Percentiles rank a stretch among this genome's conserved stretches.
Conservation (phyloP, 2,888 invertebrate genomes). For the Erebia ligea region DNA sequence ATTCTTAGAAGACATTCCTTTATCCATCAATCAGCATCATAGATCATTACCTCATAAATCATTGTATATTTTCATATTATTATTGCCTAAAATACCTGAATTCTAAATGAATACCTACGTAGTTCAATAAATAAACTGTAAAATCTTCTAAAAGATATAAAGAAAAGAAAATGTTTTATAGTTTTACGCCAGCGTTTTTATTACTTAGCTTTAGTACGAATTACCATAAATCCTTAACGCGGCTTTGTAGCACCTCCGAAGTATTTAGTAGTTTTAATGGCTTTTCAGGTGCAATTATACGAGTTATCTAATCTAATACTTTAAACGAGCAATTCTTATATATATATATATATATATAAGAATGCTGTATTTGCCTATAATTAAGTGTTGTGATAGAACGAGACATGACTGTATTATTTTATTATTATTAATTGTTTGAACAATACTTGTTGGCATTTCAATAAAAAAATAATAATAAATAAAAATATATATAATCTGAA, state of each 20-base stretch:
- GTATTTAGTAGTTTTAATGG: conserved; percentile 21
- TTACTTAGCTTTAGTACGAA: conserved; percentile 20
- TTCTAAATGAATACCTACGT: neutral
- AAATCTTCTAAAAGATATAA: conserved; percentile 6
- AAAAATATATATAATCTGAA: too few relatives aligned
- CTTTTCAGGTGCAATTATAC: conserved; percentile 39
- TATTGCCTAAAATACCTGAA: neutral
- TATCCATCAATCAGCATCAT: too few relatives aligned
- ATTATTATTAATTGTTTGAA: too few relatives aligned
- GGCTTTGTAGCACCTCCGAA: conserved; percentile 21
- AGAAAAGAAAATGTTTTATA: conserved; percentile 21
- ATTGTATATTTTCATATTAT: too few relatives aligned
- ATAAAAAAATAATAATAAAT: too few relatives aligned
- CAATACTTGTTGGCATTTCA: too few relatives aligned
- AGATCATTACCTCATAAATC: too few relatives aligned
- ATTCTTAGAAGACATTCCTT: too few relatives aligned
- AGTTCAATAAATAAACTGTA: conserved; percentile 8
- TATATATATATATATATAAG: neutral
- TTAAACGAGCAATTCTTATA: neutral
- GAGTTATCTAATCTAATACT: neutral
- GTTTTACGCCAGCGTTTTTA: conserved; percentile 20
- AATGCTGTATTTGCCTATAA: too few relatives aligned
- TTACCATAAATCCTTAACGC: conserved; percentile 23
- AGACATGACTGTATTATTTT: too few relatives aligned
- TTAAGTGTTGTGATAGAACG: too few relatives aligned